Evolutionary conservation across 2,797 vertebrate species (phyloP).

Genomic region (Xiphorhynchus erythropygius): DNA sequence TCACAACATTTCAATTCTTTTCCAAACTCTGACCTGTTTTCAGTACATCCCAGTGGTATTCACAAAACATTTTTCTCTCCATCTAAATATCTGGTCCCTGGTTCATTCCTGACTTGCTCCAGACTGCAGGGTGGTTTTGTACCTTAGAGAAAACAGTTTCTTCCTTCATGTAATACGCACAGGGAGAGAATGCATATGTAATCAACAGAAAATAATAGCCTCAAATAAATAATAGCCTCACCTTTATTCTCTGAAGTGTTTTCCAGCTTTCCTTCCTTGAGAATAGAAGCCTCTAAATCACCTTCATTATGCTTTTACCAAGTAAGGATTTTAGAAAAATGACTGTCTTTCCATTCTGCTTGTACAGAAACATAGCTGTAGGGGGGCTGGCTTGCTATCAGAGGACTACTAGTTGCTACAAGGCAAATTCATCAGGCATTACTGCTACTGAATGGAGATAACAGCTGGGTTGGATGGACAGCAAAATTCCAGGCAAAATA

Average conservation of each 20-base stretch:
- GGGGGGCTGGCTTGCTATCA: not conserved
- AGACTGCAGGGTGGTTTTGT: not conserved
- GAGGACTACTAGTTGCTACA: not conserved
- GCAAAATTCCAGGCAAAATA: not conserved
- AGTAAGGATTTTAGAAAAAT: not conserved
- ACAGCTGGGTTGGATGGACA: not conserved
- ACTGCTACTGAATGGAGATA: not conserved
- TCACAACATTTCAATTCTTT: not conserved
- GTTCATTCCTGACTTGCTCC: not conserved
- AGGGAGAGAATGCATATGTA: not conserved
- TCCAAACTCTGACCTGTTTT: not conserved
- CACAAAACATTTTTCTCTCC: not conserved
- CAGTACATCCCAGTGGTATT: not conserved
- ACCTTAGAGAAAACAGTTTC: not conserved
- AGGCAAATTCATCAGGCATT: not conserved
- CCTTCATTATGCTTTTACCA: not conserved
- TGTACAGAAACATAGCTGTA: not conserved
- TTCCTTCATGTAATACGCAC: not conserved
- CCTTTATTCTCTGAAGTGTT: not conserved
- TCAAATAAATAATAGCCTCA: not conserved
- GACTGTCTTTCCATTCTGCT: not conserved
- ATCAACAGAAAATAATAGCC: not conserved
- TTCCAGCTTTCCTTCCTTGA: not conserved
- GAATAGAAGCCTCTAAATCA: not conserved
- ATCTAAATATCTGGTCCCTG: not conserved